Conservation (phyloP, 2,888 invertebrate genomes). For the Brassicogethes aeneus region DNA sequence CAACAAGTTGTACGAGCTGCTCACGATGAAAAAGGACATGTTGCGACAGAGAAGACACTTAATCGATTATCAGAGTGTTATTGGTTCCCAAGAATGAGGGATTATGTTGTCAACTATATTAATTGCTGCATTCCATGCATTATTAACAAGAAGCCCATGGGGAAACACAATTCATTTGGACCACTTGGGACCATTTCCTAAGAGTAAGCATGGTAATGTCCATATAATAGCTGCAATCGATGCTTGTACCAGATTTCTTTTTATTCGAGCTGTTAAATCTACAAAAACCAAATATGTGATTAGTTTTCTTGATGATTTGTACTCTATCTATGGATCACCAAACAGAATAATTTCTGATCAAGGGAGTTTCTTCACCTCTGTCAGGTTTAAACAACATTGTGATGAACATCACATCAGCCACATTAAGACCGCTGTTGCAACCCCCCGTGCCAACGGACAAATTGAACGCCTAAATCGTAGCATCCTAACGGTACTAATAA, state of each 20-base stretch:
- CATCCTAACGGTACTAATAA: constrained; percentile 22
- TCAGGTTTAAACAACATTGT: too few species aligned
- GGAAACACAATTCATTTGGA: too few species aligned
- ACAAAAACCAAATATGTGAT: constrained; percentile 17
- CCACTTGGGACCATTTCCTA: constrained; percentile 37
- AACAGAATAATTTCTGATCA: too few species aligned
- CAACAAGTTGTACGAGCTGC: constrained; percentile 16
- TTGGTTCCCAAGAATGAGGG: constrained; percentile 17
- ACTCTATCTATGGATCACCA: constrained; percentile 20
- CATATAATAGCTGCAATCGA: constrained; percentile 8
- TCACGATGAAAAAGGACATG: constrained; percentile 35
- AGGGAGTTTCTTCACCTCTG: too few species aligned
- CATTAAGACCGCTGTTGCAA: too few species aligned
- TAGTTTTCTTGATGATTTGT: constrained; percentile 11
- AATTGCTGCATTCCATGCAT: constrained; percentile 23
- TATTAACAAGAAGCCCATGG: too few species aligned
- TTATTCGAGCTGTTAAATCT: constrained; percentile 10
- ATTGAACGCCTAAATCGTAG: constrained; percentile 28
- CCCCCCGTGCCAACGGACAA: constrained; percentile 35
- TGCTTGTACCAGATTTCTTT: constrained; percentile 11
- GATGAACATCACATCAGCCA: too few species aligned
- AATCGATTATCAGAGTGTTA: constrained; percentile 22
- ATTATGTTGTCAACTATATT: constrained; percentile 21
- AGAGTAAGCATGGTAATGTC: constrained; percentile 25
- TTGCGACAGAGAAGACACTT: constrained; percentile 29